Base-by-base conservation (phyloP, 2,797 vertebrate genomes). In the Pelobates cultripes region DNA sequence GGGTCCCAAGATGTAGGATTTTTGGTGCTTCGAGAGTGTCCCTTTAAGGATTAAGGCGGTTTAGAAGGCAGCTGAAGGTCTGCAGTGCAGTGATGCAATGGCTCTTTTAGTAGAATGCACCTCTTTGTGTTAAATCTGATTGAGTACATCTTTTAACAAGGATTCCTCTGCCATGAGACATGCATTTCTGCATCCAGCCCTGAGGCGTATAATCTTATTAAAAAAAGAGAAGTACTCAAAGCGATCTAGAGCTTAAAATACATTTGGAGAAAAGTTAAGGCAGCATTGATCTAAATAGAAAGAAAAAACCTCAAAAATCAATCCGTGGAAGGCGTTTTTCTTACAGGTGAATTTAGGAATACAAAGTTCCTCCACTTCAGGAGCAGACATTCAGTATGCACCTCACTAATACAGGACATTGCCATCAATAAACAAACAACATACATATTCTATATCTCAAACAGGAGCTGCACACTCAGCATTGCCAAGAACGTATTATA, bases 161-260 rank as follows among this genome's bases (percentile, higher is more conserved):
- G 63, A 73, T 66, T 8, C 15, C 7, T 57, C 40, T 75, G 63
- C 72, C 44, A 45, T 68, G 66, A 44, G 73, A 75, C 63, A 28
- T 47, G 14, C 13, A 61, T 69, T 60, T 70, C 79, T 45, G 41
- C 44, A 3, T 68, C 64, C 45, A 14, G 17, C 63, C 79, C 79
- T 47, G 7, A 61, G 79, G 79, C 73, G 41, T 45, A 70, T 81
- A 81, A 81, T 81, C 79, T 53, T 81, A 70, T 81, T 81, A 70
- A 70, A 81, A 8, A 42, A 40, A 81, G 72, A 75, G 73, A 7
- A 51, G 1, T 43, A 73, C 45, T 70, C 74, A 47, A 41, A 28
- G 53, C 10, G 14, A 73, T 57, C 60, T 3, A 53, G 63, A 40
- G 66, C 13, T 68, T 43, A 13, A 68, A 12, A 53, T 75, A 60